A percentile compares a stretch with the other conserved stretches of the same genome.
Evolutionary conservation across 1,140 invertebrate genomes (phyloP).

Genomic region (Drosophila dunni): DNA sequence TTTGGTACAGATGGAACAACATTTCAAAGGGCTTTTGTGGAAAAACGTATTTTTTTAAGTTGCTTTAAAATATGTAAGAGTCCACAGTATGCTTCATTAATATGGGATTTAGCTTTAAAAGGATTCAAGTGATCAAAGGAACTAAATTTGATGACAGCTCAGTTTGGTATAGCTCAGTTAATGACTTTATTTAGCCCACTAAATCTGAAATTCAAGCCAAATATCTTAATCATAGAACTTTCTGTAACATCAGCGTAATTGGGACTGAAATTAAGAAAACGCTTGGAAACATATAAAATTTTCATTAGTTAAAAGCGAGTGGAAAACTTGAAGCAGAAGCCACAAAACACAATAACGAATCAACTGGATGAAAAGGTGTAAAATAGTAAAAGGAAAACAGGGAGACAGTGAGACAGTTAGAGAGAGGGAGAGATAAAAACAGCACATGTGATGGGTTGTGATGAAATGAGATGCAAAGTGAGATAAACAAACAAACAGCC

Average conservation of each 20-base stretch:
- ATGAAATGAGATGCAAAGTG: slow-evolving; percentile 69
- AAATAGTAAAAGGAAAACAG: background rate
- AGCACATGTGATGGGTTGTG: slow-evolving; percentile 16
- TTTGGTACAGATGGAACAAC: background rate
- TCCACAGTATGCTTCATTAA: too few species aligned
- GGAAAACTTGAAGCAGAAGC: background rate
- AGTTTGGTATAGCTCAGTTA: too few species aligned
- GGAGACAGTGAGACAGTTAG: background rate
- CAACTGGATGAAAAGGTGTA: background rate
- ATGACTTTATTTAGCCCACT: too few species aligned
- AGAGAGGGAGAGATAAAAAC: background rate
- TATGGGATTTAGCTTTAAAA: too few species aligned
- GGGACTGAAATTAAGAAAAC: slow-evolving; percentile 48
- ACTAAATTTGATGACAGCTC: too few species aligned
- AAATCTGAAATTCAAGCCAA: too few species aligned
- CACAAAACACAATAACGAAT: background rate
- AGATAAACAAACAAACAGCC: slow-evolving; percentile 80
- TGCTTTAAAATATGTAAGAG: too few species aligned
- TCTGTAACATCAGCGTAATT: too few species aligned
- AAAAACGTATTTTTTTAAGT: too few species aligned
- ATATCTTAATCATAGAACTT: too few species aligned
- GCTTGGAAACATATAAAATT: slow-evolving; percentile 28
- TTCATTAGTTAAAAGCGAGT: background rate
- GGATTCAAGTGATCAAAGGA: too few species aligned
- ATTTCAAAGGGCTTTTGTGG: too few species aligned